Evolutionary conservation across 30 jellyfish, hydroid and myxozoan genomes (phyloP), one percentile per base, ranked within the genome.

Genomic region (Chrysaora quinquecirrha): DNA sequence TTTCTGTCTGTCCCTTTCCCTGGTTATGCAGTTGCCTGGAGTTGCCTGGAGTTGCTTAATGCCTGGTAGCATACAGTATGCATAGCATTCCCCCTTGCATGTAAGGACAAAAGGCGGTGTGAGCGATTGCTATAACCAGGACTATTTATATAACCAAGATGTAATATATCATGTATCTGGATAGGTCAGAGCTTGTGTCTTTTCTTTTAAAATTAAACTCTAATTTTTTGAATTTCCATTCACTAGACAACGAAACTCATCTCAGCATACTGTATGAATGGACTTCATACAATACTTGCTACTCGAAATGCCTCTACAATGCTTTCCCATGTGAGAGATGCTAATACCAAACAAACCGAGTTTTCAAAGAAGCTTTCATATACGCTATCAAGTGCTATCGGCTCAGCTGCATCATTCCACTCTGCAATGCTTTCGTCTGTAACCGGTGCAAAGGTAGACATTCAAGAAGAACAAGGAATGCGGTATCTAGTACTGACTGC

Each of bases 361-460:
- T 72, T 61, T 63, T 71, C 86, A 6, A 71, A 71, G 62, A 81
- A 49, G 66, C 89, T 88, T 1, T 75, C 94, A 23, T 23, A 50
- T 11, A 25, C 89, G 21, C 79, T 88, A 14, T 64, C 80, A 3
- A 67, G 56, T 65, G 94, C 94, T 20, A 69, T 88, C 14, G 96
- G 96, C 48, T 64, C 29, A 32, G 97, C 97, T 2, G 34, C 64
- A 30, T 38, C 88, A 1, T 88, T 88, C 60, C 97, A 88, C 58
- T 75, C 94, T 22, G 93, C 89, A 46, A 73, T 87, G 52, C 89
- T 88, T 1, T 22, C 89, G 14, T 38, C 71, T 22, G 24, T 71
- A 0, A 71, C 94, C 22, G 97, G 97, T 29, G 97, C 97, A 25
- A 30, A 30, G 30, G 93, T 88, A 9, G 56, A 79, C 29, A 79